phyloP scores from a whole-genome alignment of 1,140 invertebrate species.

The Zelostemma sp. region DNA sequence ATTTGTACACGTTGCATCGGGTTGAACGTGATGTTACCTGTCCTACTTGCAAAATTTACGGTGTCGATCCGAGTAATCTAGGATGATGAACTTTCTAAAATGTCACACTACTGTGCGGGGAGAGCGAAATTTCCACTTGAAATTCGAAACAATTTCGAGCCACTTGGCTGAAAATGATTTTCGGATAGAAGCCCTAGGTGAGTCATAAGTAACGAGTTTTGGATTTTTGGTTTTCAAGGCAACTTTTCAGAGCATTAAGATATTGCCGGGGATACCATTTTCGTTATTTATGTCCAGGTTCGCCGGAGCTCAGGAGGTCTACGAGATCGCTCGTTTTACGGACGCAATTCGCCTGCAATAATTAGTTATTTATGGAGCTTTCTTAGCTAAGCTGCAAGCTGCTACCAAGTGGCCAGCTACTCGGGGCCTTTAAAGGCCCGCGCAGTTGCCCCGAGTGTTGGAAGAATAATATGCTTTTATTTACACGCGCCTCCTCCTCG shows the following conservation, averaged over 20 bases:
- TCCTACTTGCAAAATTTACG: slow-evolving; percentile 17
- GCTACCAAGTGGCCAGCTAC: slow-evolving; percentile 39
- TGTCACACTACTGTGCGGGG: too few relatives aligned
- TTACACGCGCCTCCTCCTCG: slow-evolving; percentile 42
- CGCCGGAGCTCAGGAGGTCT: slow-evolving; percentile 56
- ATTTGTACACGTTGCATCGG: too few relatives aligned
- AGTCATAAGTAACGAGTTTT: too few relatives aligned
- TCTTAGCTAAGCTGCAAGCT: slow-evolving; percentile 36
- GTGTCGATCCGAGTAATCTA: not conserved
- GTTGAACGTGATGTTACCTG: not conserved
- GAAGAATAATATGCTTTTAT: slow-evolving; percentile 54
- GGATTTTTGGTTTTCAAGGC: too few relatives aligned
- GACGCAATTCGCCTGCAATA: slow-evolving; percentile 55
- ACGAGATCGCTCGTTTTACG: slow-evolving; percentile 54
- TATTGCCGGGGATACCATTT: slow-evolving; percentile 23
- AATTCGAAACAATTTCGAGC: too few relatives aligned
- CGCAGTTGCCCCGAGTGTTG: slow-evolving; percentile 30
- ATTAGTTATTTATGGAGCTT: slow-evolving; percentile 62
- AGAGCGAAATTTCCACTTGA: too few relatives aligned
- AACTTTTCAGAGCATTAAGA: too few relatives aligned
- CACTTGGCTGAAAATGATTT: too few relatives aligned
- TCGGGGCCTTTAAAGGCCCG: slow-evolving; percentile 32
- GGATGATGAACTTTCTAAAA: not conserved
- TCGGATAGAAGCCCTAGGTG: too few relatives aligned
- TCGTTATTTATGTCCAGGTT: slow-evolving; percentile 55